Evolutionary conservation across 1,140 invertebrate species (phyloP), one percentile per base, ranked within the genome.

Genomic region (Drosophila azteca): DNA sequence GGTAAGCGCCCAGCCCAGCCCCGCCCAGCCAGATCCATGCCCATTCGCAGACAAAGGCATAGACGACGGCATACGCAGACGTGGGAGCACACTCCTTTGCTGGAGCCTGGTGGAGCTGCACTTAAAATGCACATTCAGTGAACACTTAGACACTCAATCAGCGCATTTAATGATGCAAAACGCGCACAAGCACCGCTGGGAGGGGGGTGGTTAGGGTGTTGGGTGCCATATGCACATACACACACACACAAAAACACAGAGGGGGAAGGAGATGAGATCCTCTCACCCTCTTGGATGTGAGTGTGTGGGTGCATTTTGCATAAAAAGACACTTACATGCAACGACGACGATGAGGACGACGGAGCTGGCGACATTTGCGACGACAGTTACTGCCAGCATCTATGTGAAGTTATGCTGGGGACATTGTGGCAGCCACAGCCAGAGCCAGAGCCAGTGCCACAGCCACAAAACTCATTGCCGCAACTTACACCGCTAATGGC

Each of bases 401-500:
- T 81, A 83, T 83, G 79, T 77, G 77, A 87, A 88, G 83, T 88
- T 88, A 88, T 88, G 83, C 76, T 65, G 65, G 65, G 62, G 67
- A 44, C 69, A 64, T 54, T 52, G 63, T 62, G 66, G 78, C 62
- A 72, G 57, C 62, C 70, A 46, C 35, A 39, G 35, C 31, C 31
- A 41, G 54, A 64, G 59, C 60, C 60, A 20, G 17, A 20, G 17
- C 17, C 17, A 20, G 17, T 20, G 17, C 17, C 54, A 24, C 59
- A 66, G 48, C 64, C 77, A 73, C 83, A 88, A 88, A 85, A 88
- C 83, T 88, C 83, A 88, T 88, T 88, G 83, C 83, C 76, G 83
- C 83, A 88, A 88, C 83, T 88, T 88, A 88, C 87, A 80, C 87
- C 78, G 87, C 87, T 90, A 90, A 90, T 90, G 87, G 87, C 69